Evolutionary conservation across 2,797 vertebrate genomes (phyloP).

Genomic region (Aeoliscus strigatus): DNA sequence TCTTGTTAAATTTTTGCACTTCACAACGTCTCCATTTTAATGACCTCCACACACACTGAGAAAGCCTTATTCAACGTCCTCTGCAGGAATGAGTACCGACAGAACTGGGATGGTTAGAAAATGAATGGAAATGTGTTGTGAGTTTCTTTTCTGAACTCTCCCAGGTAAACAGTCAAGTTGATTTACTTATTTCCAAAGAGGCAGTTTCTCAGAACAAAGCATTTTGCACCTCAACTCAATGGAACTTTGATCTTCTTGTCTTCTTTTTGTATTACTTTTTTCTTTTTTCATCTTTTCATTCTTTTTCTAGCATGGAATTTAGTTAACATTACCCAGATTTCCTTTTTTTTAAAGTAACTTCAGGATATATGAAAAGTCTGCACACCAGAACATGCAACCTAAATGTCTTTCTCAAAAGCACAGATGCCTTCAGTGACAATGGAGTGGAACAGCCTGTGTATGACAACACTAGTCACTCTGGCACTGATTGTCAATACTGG

Average conservation of each 20-base stretch:
- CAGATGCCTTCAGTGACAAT: background rate
- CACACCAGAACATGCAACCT: conserved; percentile 19
- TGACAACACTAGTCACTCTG: conserved; percentile 1
- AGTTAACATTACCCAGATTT: conserved; percentile 25
- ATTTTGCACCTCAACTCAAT: conserved; percentile 74
- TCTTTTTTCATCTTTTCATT: conserved; percentile 18
- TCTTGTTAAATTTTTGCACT: conserved; percentile 72
- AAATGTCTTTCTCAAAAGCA: conserved; percentile 15
- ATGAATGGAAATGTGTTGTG: conserved; percentile 37
- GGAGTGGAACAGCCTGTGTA: no score
- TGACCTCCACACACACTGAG: conserved; percentile 68
- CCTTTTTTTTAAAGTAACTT: conserved; percentile 25
- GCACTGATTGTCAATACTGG: background rate
- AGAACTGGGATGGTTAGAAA: conserved; percentile 43
- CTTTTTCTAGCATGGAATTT: conserved; percentile 28
- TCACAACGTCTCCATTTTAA: conserved; percentile 67
- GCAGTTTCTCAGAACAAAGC: conserved; percentile 70
- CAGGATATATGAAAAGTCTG: conserved; percentile 20
- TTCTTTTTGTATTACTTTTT: conserved; percentile 17
- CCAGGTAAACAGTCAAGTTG: conserved; percentile 64
- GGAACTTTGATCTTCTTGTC: conserved; percentile 38
- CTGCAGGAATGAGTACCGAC: conserved; percentile 66
- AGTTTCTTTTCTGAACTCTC: conserved; percentile 56
- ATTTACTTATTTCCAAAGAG: conserved; percentile 76
- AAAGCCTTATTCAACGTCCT: conserved; percentile 75